Evolutionary conservation across 2,113 vertebrate species (phyloP), one percentile per base, ranked within the genome.

Genomic region (Apteryx mantelli): DNA sequence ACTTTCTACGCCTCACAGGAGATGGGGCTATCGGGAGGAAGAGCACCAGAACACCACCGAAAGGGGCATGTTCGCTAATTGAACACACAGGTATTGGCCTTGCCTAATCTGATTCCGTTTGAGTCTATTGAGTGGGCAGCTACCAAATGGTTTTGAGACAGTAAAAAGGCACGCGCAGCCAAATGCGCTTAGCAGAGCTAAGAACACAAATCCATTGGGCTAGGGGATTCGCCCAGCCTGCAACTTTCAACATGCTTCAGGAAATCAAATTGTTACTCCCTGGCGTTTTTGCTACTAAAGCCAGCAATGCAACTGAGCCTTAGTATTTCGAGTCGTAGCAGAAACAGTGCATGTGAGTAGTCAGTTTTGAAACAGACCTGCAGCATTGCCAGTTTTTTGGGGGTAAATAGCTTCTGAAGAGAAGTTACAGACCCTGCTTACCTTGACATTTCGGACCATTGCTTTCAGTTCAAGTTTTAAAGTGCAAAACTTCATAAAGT

Each of bases 401-500:
- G 81, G 89, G 63, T 85, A 5, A 93, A 69, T 12, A 91, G 84
- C 90, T 93, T 82, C 58, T 44, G 58, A 86, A 42, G 91, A 92
- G 83, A 52, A 86, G n/a, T 44, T 58, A 56, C 88, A 94, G 92
- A 92, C 95, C 91, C 96, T 16, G 89, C 86, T 76, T 8, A 22
- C 73, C 94, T 46, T 8, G 84, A 66, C 84, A 30, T 55, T 25
- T 46, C 7, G 3, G 80, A 89, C 81, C 94, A 10, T 5, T 36
- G 83, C 75, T 82, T 78, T 91, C 93, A 74, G 91, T 48, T 91
- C 58, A 22, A 61, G 95, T 26, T 76, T 63, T 96, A 96, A 97
- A 98, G 95, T 96, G 97, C 95, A 96, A 91, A 96, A 93, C 89
- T 64, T 74, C 4, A 30, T 1, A 4, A 71, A 93, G 91, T 97